Conservation (phyloP, 2,888 invertebrate genomes). For the Anodontia alba region DNA sequence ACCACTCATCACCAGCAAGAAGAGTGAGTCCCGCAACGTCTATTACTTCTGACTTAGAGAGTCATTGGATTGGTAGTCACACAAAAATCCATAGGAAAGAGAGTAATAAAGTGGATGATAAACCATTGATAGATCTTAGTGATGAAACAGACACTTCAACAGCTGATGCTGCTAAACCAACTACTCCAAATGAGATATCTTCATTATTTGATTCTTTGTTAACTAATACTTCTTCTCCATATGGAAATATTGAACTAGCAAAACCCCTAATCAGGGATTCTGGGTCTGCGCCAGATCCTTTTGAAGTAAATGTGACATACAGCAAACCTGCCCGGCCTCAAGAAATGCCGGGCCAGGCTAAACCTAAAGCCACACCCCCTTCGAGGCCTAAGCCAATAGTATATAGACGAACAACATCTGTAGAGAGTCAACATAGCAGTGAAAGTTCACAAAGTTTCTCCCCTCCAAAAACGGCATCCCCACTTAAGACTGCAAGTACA, state of each 20-base stretch:
- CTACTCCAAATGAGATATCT: slow-evolving; percentile 56
- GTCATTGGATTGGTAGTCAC: slow-evolving; percentile 28
- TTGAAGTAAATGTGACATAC: slow-evolving; percentile 67
- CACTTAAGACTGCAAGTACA: slow-evolving; percentile 53
- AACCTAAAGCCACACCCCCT: slow-evolving; percentile 40
- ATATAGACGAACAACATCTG: slow-evolving; percentile 54
- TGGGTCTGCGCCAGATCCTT: slow-evolving; percentile 70
- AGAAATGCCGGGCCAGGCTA: slow-evolving; percentile 1
- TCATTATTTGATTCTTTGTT: slow-evolving; percentile 77
- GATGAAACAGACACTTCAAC: slow-evolving; percentile 54
- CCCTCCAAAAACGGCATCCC: slow-evolving; percentile 55
- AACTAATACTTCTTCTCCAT: slow-evolving; percentile 55
- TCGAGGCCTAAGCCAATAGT: slow-evolving; percentile 63
- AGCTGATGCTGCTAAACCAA: slow-evolving; percentile 26
- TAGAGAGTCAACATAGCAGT: slow-evolving; percentile 56
- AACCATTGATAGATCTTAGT: slow-evolving; percentile 82
- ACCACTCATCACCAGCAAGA: background rate
- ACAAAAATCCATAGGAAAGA: slow-evolving; percentile 51
- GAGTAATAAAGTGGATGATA: slow-evolving; percentile 50
- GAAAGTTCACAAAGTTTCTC: slow-evolving; percentile 55
- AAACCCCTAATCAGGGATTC: slow-evolving; percentile 70
- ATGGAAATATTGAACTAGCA: slow-evolving; percentile 74
- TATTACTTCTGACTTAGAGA: slow-evolving; percentile 10
- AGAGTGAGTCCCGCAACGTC: background rate
- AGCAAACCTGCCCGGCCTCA: slow-evolving; percentile 37